phyloP scores from a whole-genome alignment of 1,140 invertebrate genomes.

The Caenorhabditis briggsae region DNA sequence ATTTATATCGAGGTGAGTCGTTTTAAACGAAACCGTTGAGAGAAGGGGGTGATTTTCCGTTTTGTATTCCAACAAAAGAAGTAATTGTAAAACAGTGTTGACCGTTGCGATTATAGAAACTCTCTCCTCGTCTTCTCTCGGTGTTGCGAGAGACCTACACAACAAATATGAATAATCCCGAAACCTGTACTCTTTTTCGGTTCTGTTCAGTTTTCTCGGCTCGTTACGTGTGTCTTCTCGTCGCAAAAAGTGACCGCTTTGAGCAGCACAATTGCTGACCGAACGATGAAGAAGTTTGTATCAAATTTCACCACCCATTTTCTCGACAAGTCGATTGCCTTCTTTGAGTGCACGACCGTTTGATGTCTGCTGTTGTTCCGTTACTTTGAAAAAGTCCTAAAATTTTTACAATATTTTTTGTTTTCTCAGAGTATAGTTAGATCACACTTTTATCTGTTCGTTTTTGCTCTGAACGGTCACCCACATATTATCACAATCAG shows the following conservation, averaged over 20 bases:
- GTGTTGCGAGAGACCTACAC: neutral
- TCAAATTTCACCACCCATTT: conserved; percentile 21
- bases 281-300: neutral
- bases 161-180: conserved; percentile 53
- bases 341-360: neutral
- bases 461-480: conserved; percentile 48
- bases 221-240: conserved; percentile 2
- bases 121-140: neutral
- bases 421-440: too few species aligned
- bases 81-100: conserved; percentile 50
- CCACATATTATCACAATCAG: too few species aligned
- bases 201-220: neutral
- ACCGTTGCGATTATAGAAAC: conserved; percentile 52
- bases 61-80: neutral
- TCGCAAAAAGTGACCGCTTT: conserved; percentile 12
- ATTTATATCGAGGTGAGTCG: conserved; percentile 14
- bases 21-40: too few species aligned
- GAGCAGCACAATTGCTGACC: conserved; percentile 6
- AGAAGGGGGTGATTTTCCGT: too few species aligned
- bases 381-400: neutral
- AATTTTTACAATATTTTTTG: too few species aligned
- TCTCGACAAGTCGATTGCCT: neutral
- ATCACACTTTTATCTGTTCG: too few species aligned
- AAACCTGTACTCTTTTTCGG: conserved; percentile 23
- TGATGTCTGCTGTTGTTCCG: neutral